These are phyloP conservation scores for Orius laevigatus DNA, from an alignment of 1,140 invertebrate species.

Conservation along the genomic window DNA sequence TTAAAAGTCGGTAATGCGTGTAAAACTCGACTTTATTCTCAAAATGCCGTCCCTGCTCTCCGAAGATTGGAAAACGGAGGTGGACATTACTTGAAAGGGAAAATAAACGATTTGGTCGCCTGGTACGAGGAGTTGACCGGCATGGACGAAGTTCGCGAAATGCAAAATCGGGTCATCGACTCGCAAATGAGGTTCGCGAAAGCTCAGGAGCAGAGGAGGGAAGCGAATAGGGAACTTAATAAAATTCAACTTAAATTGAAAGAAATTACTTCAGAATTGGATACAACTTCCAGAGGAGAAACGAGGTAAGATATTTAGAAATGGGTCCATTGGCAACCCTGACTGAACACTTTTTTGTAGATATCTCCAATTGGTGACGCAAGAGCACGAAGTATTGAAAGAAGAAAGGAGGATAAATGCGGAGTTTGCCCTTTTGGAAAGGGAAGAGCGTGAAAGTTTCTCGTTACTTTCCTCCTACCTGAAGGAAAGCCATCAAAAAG, in stretches of 20 bases:
- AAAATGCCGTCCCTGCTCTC: too few species aligned
- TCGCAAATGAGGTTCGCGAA: constrained; percentile 36
- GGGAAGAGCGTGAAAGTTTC: constrained; percentile 48
- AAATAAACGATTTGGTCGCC: constrained; percentile 25
- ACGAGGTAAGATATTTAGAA: constrained; percentile 36
- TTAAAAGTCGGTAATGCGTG: too few species aligned
- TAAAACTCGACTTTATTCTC: too few species aligned
- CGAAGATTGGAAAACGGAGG: too few species aligned
- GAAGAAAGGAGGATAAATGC: constrained; percentile 20
- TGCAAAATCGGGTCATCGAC: constrained; percentile 29
- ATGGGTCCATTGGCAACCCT: too few species aligned
- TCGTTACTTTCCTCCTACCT: constrained; percentile 44
- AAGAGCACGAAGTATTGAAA: constrained; percentile 25
- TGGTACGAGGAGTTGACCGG: constrained; percentile 31
- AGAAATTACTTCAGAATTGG: constrained; percentile 46
- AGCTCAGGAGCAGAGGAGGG: constrained; percentile 40
- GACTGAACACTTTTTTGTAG: too few species aligned
- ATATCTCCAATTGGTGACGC: constrained; percentile 30
- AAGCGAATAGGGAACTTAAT: constrained; percentile 35
- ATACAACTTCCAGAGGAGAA: constrained; percentile 47
- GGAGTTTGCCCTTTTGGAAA: constrained; percentile 25
- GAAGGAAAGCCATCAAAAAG: constrained; percentile 53
- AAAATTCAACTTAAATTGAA: constrained; percentile 41
- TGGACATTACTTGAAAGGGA: constrained; percentile 13
- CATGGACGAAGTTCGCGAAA: constrained; percentile 29